Evolutionary conservation across 2,888 invertebrate species (phyloP), one percentile per base, ranked within the genome.

Genomic region (Sminthurides aquaticus): DNA sequence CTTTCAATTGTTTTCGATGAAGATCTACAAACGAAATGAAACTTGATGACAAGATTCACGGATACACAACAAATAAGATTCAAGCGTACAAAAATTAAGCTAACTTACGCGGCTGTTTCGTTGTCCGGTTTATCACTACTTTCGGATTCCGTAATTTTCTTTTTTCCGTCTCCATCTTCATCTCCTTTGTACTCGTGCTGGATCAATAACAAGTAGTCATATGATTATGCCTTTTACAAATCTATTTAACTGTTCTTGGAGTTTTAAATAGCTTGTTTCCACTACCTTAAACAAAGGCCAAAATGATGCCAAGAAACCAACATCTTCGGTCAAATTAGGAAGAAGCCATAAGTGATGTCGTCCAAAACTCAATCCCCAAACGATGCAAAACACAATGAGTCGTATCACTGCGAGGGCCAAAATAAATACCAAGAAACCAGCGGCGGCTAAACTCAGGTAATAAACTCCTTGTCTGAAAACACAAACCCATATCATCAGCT

Each of bases 241-340:
- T 57, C 29, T 28, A 26, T 28, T 60, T 60, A 66, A 22, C 20
- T n/a, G n/a, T n/a, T n/a, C n/a, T n/a, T 43, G 15, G 15, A 43
- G 48, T 43, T 43, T 43, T 15, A 43, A 43, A 15, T 8, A n/a
- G n/a, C n/a, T n/a, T n/a, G n/a, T n/a, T n/a, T n/a, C n/a, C n/a
- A n/a, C n/a, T 77, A 90, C 91, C 81, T 90, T 88, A 80, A 96
- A 97, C 0, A 96, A 82, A 2, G 99, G 99, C 89, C 94, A 93
- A 82, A 99, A 99, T 0, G 97, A 98, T 5, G 97, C 97, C 73
- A 98, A 89, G 83, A 99, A 95, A 61, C 99, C 97, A 28, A 98
- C 98, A 78, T 99, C 99, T 80, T 98, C 99, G 0, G 96, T 96
- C 54, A 99, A 83, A 81, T 99, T 99, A n/a, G 99, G 99, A 76